Evolutionary conservation across 1,140 invertebrate species (phyloP), one percentile per base, ranked within the genome.

Genomic region (Halesus radiatus): DNA sequence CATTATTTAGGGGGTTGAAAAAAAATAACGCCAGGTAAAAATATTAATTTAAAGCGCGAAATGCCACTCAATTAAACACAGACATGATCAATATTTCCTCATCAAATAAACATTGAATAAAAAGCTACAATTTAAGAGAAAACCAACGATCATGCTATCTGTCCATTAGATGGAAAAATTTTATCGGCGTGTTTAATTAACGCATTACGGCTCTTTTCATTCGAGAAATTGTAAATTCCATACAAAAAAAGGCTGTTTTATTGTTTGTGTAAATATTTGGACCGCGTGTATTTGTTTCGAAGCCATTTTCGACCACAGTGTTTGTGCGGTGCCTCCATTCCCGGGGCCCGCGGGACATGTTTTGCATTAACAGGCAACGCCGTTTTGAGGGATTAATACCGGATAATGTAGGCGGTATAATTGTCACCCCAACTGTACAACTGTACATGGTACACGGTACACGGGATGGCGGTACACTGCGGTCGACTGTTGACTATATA

Each of bases 291-390:
- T 75, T 75, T 75, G 72, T 75, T 75, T 32, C 72, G 72, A 75
- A 56, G 72, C 72, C 54, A 75, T 75, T 75, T 75, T 75, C 54
- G 72, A 75, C 72, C 72, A 58, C 72, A 75, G 72, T 64, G 50
- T 72, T 70, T 74, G 32, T 75, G 37, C 6, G 58, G 75, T 54
- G 62, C 45, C 60, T 54, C 70, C 53, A 23, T 45, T 74, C 78
- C 73, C 77, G 45, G 18, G 58, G 62, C 80, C 77, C 80, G 22
- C 1, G 68, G 72, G 80, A 66, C 60, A 32, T 76, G 78, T 81
- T 79, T 79, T 79, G 80, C 80, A 81, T 81, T 79, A 81, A 81
- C 80, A 50, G 80, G 52, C 80, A 70, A 37, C 37, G 80, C 80
- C 76, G 52, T 81, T 81, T 78, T 78, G 80, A 77, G 68, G 76